Conservation (phyloP, 30 jellyfish, hydroid and myxozoan genomes). For the Pseudorhiza aurosa region DNA sequence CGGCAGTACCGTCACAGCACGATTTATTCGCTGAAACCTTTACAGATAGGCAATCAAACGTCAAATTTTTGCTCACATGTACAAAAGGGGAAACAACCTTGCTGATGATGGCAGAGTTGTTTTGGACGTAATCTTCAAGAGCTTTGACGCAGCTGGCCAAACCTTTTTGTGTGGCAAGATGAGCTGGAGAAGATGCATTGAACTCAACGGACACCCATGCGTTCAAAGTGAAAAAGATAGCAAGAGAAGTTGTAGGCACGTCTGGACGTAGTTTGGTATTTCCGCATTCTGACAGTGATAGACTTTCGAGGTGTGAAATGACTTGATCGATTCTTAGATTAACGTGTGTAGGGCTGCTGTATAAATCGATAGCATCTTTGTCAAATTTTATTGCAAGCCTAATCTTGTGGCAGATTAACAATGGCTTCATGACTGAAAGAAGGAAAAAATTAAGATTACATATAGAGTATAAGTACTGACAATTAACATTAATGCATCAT, state of each 20-base stretch:
- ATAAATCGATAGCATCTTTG: not conserved
- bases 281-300: slow-evolving; percentile 1
- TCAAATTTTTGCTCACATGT: not conserved
- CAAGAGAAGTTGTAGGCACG: not conserved
- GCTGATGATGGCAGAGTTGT: not conserved
- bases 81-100: not conserved
- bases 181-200: not conserved
- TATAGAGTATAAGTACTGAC: no score
- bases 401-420: slow-evolving; percentile 14
- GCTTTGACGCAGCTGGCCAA: not conserved
- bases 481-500: no score
- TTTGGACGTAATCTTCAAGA: not conserved
- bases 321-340: not conserved
- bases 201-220: not conserved
- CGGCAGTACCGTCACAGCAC: slow-evolving; percentile 48
- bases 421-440: slow-evolving; percentile 33
- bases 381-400: not conserved
- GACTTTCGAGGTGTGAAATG: not conserved
- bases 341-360: not conserved
- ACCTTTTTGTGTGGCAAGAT: not conserved
- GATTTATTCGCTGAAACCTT: not conserved
- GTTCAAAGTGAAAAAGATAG: not conserved
- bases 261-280: not conserved
- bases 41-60: not conserved
- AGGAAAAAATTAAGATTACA: no score